A percentile compares a stretch with the other conserved stretches of the same genome.
These are phyloP conservation scores for Nesoenas mayeri DNA, from an alignment of 2,113 vertebrate genomes.

Conservation along the genomic window DNA sequence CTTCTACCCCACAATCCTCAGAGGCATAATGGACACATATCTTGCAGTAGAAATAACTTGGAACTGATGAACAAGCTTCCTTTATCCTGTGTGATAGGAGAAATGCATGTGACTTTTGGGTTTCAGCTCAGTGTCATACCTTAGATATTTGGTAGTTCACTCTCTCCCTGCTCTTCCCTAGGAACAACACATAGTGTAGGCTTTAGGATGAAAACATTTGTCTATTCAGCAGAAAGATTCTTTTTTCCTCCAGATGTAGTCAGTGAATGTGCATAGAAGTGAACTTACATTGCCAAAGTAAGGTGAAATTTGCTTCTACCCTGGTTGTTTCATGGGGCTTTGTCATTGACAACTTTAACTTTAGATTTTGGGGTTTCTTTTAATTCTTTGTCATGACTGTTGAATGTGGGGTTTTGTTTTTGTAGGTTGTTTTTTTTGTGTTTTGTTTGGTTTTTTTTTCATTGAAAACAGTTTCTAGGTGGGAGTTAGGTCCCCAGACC, in stretches of 20 bases:
- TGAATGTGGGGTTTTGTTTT: too few relatives aligned
- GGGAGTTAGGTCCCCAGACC: not conserved
- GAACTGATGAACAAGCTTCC: not conserved
- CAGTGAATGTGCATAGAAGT: not conserved
- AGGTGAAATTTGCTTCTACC: not conserved
- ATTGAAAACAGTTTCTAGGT: not conserved
- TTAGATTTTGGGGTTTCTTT: not conserved
- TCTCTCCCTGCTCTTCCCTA: not conserved
- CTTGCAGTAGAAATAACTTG: accelerated
- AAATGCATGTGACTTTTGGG: not conserved
- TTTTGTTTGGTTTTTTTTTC: not conserved
- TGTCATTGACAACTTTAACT: not conserved
- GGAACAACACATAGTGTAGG: not conserved
- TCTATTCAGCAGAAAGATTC: not conserved
- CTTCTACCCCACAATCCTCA: not conserved
- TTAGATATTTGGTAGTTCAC: not conserved
- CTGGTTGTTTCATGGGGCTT: not conserved
- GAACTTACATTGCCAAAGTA: not conserved
- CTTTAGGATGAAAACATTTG: not conserved
- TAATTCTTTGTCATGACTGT: not conserved
- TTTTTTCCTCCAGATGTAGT: not conserved
- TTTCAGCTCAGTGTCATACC: not conserved
- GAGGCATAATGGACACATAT: not conserved
- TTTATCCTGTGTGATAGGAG: not conserved
- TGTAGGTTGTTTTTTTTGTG: too few relatives aligned